Conservation (phyloP, 2,113 vertebrate genomes). For the Thunnus maccoyii region DNA sequence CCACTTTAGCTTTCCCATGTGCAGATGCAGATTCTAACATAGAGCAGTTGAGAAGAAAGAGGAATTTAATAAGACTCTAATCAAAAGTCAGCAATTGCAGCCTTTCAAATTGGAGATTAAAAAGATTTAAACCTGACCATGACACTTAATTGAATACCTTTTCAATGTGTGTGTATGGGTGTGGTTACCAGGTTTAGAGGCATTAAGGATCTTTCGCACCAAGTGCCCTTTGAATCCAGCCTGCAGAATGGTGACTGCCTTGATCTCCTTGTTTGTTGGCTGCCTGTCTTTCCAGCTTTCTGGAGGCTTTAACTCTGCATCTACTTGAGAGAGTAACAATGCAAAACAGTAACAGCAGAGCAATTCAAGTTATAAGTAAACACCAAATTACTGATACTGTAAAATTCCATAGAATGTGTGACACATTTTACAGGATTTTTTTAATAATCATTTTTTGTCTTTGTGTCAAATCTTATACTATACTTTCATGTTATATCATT, state of each 20-base stretch:
- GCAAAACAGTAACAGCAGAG: constrained; percentile 10
- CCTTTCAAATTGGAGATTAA: background rate
- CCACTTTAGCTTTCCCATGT: background rate
- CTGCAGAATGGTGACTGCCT: constrained; percentile 83
- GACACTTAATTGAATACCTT: background rate
- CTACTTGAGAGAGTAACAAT: constrained; percentile 23
- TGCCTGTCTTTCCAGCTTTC: constrained; percentile 74
- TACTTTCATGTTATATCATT: background rate
- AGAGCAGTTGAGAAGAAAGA: background rate
- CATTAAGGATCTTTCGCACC: constrained; percentile 65
- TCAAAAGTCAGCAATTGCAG: background rate
- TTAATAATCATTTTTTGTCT: no score
- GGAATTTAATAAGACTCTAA: background rate
- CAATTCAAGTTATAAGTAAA: background rate
- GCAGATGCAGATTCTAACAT: constrained; percentile 4
- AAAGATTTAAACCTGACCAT: constrained; percentile 1
- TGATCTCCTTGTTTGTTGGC: constrained; percentile 77
- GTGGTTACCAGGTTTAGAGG: constrained; percentile 69
- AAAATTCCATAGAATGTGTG: background rate
- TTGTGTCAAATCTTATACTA: background rate
- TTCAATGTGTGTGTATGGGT: background rate
- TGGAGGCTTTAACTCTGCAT: constrained; percentile 44
- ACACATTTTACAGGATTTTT: background rate
- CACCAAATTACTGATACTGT: background rate
- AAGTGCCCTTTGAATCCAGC: constrained; percentile 78